phyloP scores from a whole-genome alignment of 1,140 invertebrate species.

The Trypoxylus dichotomus region DNA sequence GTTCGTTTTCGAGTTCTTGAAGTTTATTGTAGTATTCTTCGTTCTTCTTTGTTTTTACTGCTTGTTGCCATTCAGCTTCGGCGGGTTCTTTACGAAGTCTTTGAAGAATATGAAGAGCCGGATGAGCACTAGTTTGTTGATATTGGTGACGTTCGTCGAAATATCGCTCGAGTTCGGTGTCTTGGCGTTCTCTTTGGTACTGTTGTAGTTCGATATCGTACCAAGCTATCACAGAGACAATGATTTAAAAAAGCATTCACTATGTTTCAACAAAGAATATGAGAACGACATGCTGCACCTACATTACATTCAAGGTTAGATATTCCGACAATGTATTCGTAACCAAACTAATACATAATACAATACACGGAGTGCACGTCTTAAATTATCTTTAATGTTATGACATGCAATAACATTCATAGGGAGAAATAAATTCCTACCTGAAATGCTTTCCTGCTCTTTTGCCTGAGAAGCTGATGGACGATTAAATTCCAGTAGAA shows the following conservation, averaged over 20 bases:
- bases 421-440: conserved; percentile 22
- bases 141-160: conserved; percentile 81
- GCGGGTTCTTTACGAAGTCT: conserved; percentile 69
- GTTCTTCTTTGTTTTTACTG: conserved; percentile 76
- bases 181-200: conserved; percentile 81
- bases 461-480: conserved; percentile 20
- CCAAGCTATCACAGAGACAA: conserved; percentile 72
- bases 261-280: neutral
- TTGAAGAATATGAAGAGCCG: conserved; percentile 55
- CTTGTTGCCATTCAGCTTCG: conserved; percentile 82
- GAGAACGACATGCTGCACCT: neutral
- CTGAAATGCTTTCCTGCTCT: conserved; percentile 20
- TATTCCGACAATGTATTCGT: neutral
- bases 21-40: conserved; percentile 84
- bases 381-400: conserved; percentile 1
- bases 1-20: conserved; percentile 80
- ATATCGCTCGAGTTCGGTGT: conserved; percentile 81
- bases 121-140: conserved; percentile 59
- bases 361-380: conserved; percentile 5
- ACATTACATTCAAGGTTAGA: conserved; percentile 10
- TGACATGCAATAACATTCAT: conserved; percentile 25
- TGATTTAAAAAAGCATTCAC: neutral
- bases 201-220: conserved; percentile 84
- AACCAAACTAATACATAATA: neutral
- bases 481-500: conserved; percentile 5